A percentile compares a stretch with the other conserved stretches of the same genome.
Conservation (phyloP, 2,797 vertebrate genomes). For the Sebastiscus tertius region DNA sequence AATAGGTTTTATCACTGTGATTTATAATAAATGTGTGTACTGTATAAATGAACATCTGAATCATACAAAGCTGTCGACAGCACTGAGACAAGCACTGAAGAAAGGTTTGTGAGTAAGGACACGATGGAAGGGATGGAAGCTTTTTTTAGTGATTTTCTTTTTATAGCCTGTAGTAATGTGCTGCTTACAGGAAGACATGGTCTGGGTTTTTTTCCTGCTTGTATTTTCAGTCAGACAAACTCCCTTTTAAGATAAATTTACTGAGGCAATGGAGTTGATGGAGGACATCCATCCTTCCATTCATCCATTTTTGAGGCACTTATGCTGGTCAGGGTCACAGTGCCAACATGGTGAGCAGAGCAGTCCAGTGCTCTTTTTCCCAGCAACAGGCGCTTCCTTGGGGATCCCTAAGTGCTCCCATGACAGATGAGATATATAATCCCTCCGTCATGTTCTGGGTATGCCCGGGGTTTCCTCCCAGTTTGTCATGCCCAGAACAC, state of each 20-base stretch:
- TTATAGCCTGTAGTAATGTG: conserved; percentile 29
- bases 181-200: conserved; percentile 18
- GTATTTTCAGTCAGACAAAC: conserved; percentile 18
- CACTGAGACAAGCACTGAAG: background rate
- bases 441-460: conserved; percentile 38
- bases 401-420: conserved; percentile 41
- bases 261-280: conserved; percentile 1
- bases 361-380: conserved; percentile 17
- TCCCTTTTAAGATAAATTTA: conserved; percentile 11
- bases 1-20: background rate
- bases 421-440: conserved; percentile 49
- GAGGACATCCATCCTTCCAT: conserved; percentile 22
- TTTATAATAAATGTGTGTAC: background rate
- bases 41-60: background rate
- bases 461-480: conserved; percentile 47
- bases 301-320: conserved; percentile 33
- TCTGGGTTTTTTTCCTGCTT: conserved; percentile 26
- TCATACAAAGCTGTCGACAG: background rate
- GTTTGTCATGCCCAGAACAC: conserved; percentile 24
- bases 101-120: background rate
- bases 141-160: conserved; percentile 45
- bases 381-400: conserved; percentile 31
- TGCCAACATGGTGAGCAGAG: conserved; percentile 32
- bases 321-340: conserved; percentile 19
- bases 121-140: conserved; percentile 10